These are phyloP conservation scores for Epistrophe grossulariae DNA, from an alignment of 2,888 invertebrate species.

Conservation along the genomic window DNA sequence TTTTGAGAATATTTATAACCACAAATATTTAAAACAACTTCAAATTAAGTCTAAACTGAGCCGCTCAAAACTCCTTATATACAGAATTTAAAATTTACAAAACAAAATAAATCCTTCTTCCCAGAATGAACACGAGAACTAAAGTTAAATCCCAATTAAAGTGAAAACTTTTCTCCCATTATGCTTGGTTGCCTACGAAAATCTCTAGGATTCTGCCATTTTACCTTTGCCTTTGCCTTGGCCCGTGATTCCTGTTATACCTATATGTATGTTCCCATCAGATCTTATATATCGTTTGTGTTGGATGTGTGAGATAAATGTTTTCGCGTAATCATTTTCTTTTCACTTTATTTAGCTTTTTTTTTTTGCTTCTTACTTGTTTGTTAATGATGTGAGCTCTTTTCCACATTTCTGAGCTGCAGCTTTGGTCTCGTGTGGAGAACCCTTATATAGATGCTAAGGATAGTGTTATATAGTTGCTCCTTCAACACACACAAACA, in stretches of 20 bases:
- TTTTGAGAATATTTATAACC: not conserved
- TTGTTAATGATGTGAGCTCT: constrained; percentile 68
- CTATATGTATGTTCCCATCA: constrained; percentile 7
- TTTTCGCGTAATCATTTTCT: constrained; percentile 74
- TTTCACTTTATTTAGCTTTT: constrained; percentile 59
- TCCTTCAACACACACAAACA: constrained; percentile 22
- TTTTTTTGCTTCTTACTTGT: not conserved
- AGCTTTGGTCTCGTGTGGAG: not conserved
- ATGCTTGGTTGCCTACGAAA: constrained; percentile 58
- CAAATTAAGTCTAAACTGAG: not conserved
- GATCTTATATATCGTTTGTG: constrained; percentile 33
- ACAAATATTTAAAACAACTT: not conserved
- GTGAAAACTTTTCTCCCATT: constrained; percentile 61
- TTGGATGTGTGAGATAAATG: constrained; percentile 73
- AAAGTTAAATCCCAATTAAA: constrained; percentile 71
- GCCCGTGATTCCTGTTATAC: constrained; percentile 2
- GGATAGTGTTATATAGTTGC: constrained; percentile 14
- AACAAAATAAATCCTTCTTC: constrained; percentile 60
- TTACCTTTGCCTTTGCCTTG: constrained; percentile 19
- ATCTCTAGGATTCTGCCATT: constrained; percentile 42
- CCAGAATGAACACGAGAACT: constrained; percentile 51
- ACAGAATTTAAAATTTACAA: constrained; percentile 38
- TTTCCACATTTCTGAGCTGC: constrained; percentile 9
- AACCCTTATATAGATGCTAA: not conserved
- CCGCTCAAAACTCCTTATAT: not conserved